These are phyloP conservation scores for Oikopleura vanhoeffeni DNA, from an alignment of 23 tunicate genomes.

Conservation along the genomic window DNA sequence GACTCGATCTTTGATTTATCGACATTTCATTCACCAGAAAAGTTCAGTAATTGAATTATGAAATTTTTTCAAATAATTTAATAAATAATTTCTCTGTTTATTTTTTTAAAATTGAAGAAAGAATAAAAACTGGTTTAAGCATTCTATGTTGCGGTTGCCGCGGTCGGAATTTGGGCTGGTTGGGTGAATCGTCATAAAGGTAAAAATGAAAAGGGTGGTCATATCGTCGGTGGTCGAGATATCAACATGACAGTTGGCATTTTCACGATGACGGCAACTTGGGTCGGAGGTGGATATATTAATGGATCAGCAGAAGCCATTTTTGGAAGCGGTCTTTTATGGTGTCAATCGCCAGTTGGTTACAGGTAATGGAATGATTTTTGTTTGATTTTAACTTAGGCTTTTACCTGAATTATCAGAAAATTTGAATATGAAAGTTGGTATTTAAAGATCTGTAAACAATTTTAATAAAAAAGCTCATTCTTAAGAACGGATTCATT, in stretches of 20 bases:
- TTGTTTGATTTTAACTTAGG: constrained; percentile 19
- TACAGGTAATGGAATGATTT: too few species aligned
- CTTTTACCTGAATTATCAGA: not conserved
- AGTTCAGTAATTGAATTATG: too few species aligned
- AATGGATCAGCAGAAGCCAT: constrained; percentile 64
- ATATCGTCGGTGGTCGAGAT: constrained; percentile 79
- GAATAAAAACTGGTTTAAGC: too few species aligned
- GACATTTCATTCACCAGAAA: too few species aligned
- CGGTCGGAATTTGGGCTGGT: constrained; percentile 76
- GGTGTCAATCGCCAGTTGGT: constrained; percentile 65
- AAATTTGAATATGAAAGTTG: too few species aligned
- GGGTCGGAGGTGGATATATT: constrained; percentile 97
- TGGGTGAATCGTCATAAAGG: constrained; percentile 37
- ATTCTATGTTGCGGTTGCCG: not conserved
- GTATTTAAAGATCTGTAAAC: too few species aligned
- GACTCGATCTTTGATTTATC: too few species aligned
- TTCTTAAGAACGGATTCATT: too few species aligned
- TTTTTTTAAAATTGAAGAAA: too few species aligned
- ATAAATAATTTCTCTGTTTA: too few species aligned
- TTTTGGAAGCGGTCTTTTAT: constrained; percentile 36
- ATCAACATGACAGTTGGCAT: constrained; percentile 57
- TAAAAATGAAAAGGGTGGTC: constrained; percentile 18
- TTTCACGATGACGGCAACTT: constrained; percentile 97
- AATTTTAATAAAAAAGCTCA: too few species aligned
- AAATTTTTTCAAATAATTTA: too few species aligned